Percentiles rank a stretch among this genome's conserved stretches.
Evolutionary conservation across 2,888 invertebrate species (phyloP).

Genomic region (Euspilapteryx auroguttella): DNA sequence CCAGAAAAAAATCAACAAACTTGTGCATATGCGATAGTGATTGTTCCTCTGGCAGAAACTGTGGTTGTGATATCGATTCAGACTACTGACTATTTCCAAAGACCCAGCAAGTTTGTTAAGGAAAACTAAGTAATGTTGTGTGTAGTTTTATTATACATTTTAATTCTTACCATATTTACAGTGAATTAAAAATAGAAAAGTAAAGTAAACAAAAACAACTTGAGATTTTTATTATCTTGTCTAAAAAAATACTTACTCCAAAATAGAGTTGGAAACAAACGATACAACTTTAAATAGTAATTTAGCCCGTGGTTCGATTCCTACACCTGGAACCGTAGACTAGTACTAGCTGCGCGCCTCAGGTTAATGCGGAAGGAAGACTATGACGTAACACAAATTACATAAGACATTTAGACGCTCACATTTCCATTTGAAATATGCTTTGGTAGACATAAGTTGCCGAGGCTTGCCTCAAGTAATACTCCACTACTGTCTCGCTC

Average conservation of each 20-base stretch:
- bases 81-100: no score
- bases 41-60: no score
- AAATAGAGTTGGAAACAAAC: no score
- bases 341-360: not conserved
- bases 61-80: no score
- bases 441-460: constrained; percentile 47
- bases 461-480: no score
- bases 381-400: not conserved
- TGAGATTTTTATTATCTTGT: constrained; percentile 36
- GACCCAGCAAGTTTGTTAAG: no score
- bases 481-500: no score
- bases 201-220: constrained; percentile 48
- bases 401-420: constrained; percentile 10
- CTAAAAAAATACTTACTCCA: constrained; percentile 19
- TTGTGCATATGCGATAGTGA: no score
- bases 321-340: constrained; percentile 3
- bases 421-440: constrained; percentile 17
- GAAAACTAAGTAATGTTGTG: no score
- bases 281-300: no score
- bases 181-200: constrained; percentile 31
- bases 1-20: no score
- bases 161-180: constrained; percentile 53
- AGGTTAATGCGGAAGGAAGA: constrained; percentile 8
- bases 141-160: constrained; percentile 52
- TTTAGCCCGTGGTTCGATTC: no score